Conservation (phyloP, 2,797 vertebrate species). For the Rhinoraja longicauda region DNA sequence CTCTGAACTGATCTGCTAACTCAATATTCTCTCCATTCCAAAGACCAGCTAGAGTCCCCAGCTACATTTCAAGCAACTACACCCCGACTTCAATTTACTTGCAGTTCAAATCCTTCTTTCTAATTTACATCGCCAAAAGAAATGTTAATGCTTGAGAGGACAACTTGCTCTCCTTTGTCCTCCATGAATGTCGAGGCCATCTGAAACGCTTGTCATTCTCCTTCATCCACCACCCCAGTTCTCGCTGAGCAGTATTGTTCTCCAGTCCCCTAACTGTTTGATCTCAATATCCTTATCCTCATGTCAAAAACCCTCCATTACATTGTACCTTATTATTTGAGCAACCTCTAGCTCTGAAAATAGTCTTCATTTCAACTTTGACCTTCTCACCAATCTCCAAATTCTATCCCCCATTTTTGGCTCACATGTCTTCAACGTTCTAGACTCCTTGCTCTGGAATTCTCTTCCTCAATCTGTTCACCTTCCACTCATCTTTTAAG, state of each 20-base stretch:
- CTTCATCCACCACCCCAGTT: not conserved
- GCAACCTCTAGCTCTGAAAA: not conserved
- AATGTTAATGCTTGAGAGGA: not conserved
- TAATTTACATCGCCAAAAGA: not conserved
- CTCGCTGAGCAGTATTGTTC: not conserved
- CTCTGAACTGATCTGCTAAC: not conserved
- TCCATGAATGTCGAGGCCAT: not conserved
- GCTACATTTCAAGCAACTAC: no score
- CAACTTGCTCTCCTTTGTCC: not conserved
- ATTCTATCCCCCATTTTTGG: no score
- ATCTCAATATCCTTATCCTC: not conserved
- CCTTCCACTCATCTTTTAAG: not conserved
- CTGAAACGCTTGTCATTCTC: not conserved
- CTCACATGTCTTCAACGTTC: not conserved
- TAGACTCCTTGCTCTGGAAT: not conserved
- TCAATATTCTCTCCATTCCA: not conserved
- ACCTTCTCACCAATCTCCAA: no score
- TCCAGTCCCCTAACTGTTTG: not conserved
- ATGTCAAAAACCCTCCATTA: not conserved
- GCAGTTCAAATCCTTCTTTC: no score
- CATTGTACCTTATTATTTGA: not conserved
- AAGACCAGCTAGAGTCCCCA: not conserved
- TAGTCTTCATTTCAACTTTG: not conserved
- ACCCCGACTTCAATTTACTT: no score
- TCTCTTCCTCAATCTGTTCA: no score